phyloP scores from a whole-genome alignment of 2,888 invertebrate genomes.

The Sinotaia quadrata region DNA sequence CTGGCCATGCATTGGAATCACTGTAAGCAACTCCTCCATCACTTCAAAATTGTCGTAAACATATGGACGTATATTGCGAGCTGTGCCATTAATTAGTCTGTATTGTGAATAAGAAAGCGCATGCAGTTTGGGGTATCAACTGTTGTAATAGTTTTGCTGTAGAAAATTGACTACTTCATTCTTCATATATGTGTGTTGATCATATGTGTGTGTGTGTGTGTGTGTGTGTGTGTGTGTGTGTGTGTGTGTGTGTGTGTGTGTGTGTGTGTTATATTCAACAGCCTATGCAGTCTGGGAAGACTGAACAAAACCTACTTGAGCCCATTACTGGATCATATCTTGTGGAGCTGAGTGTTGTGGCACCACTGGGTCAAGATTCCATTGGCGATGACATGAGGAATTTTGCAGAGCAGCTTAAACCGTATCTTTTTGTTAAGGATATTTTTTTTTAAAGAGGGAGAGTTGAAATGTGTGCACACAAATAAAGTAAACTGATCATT shows the following conservation, averaged over 20 bases:
- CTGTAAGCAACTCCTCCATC: too few species aligned
- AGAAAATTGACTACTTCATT: too few species aligned
- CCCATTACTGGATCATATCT: slow-evolving; percentile 92
- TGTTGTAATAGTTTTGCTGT: too few species aligned
- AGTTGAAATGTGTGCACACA: too few species aligned
- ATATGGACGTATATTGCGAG: too few species aligned
- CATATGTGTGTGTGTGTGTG: neutral
- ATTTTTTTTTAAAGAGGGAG: too few species aligned
- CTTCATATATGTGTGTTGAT: neutral
- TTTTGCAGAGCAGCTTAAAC: slow-evolving; percentile 94
- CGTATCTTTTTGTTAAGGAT: slow-evolving; percentile 76
- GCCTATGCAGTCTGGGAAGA: slow-evolving; percentile 77
- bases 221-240: slow-evolving; percentile 3
- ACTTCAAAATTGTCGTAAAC: too few species aligned
- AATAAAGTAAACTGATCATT: too few species aligned
- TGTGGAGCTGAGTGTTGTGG: slow-evolving; percentile 91
- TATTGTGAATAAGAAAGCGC: too few species aligned
- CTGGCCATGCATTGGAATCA: too few species aligned
- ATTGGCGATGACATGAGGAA: slow-evolving; percentile 96
- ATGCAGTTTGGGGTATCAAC: too few species aligned
- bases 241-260: neutral
- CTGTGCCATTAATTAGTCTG: too few species aligned
- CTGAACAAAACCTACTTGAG: slow-evolving; percentile 78
- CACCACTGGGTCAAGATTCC: slow-evolving; percentile 83
- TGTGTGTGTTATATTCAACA: slow-evolving; percentile 35